phyloP scores from a whole-genome alignment of 2,797 vertebrate species.

The Geotrypetes seraphini region DNA sequence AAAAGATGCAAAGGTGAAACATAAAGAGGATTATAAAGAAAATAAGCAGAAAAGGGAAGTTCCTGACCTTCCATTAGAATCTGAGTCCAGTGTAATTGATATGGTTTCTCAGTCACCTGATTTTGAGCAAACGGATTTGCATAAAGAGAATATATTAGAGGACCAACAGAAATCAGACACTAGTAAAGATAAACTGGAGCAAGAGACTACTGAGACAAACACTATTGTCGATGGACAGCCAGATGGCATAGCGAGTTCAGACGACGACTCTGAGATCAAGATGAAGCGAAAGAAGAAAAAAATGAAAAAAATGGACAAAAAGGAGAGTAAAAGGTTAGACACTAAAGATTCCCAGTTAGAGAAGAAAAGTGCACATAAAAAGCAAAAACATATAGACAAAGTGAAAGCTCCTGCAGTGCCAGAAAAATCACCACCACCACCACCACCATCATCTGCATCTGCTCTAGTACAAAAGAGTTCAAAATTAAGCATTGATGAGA shows the following conservation, averaged over 20 bases:
- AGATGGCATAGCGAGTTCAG: conserved; percentile 29
- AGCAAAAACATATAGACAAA: conserved; percentile 47
- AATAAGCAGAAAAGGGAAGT: conserved; percentile 42
- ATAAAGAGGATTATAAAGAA: conserved; percentile 66
- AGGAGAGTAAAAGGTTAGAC: conserved; percentile 23
- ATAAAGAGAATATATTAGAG: conserved; percentile 19
- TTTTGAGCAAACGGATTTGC: conserved; percentile 19
- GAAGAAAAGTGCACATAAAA: conserved; percentile 38
- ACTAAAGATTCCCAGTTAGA: conserved; percentile 20
- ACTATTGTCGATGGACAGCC: conserved; percentile 7
- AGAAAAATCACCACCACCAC: conserved; percentile 23
- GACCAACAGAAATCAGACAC: conserved; percentile 19
- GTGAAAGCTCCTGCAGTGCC: conserved; percentile 9
- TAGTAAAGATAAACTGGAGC: conserved; percentile 16
- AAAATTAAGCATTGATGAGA: conserved; percentile 42
- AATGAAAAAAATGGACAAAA: conserved; percentile 48
- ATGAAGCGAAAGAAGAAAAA: conserved; percentile 71
- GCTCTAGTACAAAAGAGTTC: conserved; percentile 36
- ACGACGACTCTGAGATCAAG: conserved; percentile 47
- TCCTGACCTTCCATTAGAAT: conserved; percentile 19
- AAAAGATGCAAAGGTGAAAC: conserved; percentile 55
- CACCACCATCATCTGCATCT: neutral
- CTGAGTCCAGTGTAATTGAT: conserved; percentile 15
- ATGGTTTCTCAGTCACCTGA: conserved; percentile 13
- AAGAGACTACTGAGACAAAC: conserved; percentile 15